Evolutionary conservation across 1,140 invertebrate species (phyloP), one percentile per base, ranked within the genome.

Genomic region (Tetragonula clypearis): DNA sequence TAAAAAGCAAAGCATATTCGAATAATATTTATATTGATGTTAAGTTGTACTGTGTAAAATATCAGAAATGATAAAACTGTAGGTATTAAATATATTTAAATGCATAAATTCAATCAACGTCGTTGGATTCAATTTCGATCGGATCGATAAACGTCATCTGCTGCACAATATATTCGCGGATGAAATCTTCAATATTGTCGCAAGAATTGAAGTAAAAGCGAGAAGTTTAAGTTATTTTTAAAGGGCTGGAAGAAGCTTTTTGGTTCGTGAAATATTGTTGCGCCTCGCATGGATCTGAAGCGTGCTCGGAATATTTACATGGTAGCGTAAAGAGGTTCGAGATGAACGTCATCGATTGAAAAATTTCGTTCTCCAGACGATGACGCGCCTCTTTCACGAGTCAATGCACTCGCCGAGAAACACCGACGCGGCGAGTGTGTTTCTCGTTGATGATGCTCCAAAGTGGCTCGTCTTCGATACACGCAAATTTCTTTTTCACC

Each of bases 401-500:
- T 55, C 30, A 19, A 21, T 19, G 26, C 26, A n/a, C 62, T 53
- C 30, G 41, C 30, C 35, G 60, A 53, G n/a, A 17, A 66, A 62
- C 56, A 76, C 23, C 58, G 21, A 26, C 60, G n/a, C 21, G 60
- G n/a, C 30, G 49, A 17, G 41, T 6, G 30, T 58, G 49, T n/a
- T 19, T n/a, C 21, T 55, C 66, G 30, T 58, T 12, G 58, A 71
- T 35, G 66, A 72, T 53, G 56, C 55, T n/a, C 41, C 14, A 0
- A 17, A 49, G n/a, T 41, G 66, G 55, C 30, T 80, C 35, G 30
- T 71, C 69, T 60, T 58, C 66, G n/a, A 62, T 81, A 62, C 69
- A 81, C 62, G 79, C 56, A 72, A 72, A 81, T 73, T 81, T 21
- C 79, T 58, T 41, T 9, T 72, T 72, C 55, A 58, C 15, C 65